phyloP scores from a whole-genome alignment of 2,113 vertebrate genomes.

The Taxidea taxus region DNA sequence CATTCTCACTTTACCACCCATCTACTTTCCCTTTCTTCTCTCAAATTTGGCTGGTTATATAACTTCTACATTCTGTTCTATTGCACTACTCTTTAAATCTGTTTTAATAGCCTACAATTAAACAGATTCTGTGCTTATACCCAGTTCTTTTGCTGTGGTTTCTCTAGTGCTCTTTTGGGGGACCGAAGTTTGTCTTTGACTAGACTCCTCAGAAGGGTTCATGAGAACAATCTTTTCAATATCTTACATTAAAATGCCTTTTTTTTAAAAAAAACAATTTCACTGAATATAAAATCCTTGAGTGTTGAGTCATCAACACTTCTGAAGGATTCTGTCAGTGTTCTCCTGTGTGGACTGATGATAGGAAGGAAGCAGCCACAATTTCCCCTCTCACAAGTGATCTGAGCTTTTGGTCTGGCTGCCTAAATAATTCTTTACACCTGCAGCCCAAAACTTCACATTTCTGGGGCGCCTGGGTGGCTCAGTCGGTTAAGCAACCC shows the following conservation, averaged over 20 bases:
- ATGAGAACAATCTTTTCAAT: not conserved
- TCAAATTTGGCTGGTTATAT: not conserved
- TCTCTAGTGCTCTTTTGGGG: not conserved
- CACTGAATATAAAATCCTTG: not conserved
- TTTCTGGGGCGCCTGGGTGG: not conserved
- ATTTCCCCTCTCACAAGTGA: not conserved
- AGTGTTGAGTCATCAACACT: not conserved
- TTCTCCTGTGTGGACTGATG: not conserved
- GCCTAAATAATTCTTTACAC: not conserved
- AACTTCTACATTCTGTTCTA: not conserved
- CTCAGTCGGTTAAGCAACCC: not conserved
- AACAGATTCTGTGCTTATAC: not conserved
- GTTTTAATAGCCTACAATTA: not conserved
- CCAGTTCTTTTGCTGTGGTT: not conserved
- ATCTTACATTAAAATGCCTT: not conserved
- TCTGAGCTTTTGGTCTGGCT: not conserved
- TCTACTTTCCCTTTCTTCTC: not conserved
- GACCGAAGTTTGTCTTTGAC: not conserved
- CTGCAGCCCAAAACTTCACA: not conserved
- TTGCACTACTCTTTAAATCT: not conserved
- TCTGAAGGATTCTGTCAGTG: not conserved
- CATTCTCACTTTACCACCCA: not conserved
- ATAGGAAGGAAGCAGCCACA: not conserved
- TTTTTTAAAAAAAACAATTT: not conserved
- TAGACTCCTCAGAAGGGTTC: not conserved